Percentiles rank a stretch among this genome's conserved stretches.
Evolutionary conservation across 92 coral and sea anemone genomes (phyloP).

Genomic region (Parazoanthus darwini): DNA sequence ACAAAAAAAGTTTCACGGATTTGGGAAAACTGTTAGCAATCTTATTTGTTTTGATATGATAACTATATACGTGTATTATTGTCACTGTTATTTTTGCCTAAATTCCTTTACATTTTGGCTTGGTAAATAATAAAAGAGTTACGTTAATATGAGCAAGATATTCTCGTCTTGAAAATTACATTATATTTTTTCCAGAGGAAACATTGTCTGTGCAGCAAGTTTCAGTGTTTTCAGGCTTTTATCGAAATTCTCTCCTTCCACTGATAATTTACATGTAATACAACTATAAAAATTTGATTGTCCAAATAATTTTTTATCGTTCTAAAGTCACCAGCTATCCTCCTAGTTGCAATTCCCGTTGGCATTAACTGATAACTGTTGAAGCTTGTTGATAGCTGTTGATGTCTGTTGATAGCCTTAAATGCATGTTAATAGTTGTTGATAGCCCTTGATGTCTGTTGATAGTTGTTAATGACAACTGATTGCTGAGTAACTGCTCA

Average conservation of each 20-base stretch:
- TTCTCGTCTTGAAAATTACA: no score
- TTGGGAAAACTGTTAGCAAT: no score
- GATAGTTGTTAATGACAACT: neutral
- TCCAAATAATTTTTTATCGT: neutral
- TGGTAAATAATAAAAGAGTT: no score
- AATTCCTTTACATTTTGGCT: no score
- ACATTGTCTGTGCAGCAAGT: neutral
- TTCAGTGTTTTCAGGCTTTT: neutral
- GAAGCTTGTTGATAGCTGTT: neutral
- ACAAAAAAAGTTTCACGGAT: no score
- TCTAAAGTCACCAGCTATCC: neutral
- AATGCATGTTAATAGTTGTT: neutral
- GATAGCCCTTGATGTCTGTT: neutral
- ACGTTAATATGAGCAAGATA: no score
- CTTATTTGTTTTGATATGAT: no score
- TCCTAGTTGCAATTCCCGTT: neutral
- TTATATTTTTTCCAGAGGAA: neutral
- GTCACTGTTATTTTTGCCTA: no score
- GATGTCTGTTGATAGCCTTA: neutral
- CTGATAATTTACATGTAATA: neutral
- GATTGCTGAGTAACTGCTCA: neutral
- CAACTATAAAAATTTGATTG: neutral
- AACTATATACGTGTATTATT: no score
- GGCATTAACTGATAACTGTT: constrained; percentile 2
- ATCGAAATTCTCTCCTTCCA: neutral